phyloP scores from a whole-genome alignment of 1,140 invertebrate genomes.

The Cylas formicarius region DNA sequence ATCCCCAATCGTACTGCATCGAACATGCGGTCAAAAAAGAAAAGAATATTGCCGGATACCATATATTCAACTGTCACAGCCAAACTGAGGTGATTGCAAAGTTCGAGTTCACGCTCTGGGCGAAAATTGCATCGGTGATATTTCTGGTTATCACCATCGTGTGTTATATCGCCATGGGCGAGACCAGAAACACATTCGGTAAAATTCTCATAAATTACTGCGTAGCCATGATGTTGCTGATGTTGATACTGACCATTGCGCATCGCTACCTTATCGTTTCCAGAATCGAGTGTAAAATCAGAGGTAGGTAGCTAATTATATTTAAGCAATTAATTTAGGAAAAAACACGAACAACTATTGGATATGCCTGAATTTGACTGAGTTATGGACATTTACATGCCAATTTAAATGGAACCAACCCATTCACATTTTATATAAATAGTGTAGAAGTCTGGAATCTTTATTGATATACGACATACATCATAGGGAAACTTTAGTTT shows the following conservation, averaged over 20 bases:
- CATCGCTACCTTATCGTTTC: not conserved
- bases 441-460: no score
- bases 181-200: constrained; percentile 14
- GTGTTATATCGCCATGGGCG: constrained; percentile 4
- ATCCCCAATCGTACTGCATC: constrained; percentile 9
- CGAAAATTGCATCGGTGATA: constrained; percentile 12
- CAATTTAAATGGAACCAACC: no score
- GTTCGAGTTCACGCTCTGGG: constrained; percentile 7
- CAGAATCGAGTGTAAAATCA: not conserved
- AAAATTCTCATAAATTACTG: constrained; percentile 18
- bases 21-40: constrained; percentile 3
- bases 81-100: not conserved
- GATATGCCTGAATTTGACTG: no score
- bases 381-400: no score
- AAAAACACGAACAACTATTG: no score
- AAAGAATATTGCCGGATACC: constrained; percentile 1
- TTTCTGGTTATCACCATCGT: constrained; percentile 9
- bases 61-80: constrained; percentile 9
- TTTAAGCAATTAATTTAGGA: not conserved
- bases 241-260: not conserved
- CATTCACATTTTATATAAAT: no score
- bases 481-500: no score
- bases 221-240: constrained; percentile 2
- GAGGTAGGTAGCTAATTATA: not conserved
- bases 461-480: no score